Evolutionary conservation across 2,888 invertebrate species (phyloP), one percentile per base, ranked within the genome.

Genomic region (Calliopum simillimum): DNA sequence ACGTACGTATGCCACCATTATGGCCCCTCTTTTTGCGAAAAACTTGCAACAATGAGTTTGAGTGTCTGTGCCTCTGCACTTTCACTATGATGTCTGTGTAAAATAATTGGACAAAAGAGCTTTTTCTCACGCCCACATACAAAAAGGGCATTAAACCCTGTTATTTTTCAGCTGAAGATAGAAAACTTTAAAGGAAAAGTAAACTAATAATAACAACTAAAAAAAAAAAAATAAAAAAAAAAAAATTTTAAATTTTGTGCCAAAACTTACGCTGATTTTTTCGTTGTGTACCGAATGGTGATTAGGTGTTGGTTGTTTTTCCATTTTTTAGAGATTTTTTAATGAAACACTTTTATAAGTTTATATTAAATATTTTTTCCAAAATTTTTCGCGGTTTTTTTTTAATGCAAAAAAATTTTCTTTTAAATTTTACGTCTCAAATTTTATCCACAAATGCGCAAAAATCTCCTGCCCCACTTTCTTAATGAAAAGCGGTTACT

Each of bases 201-300:
- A 19, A 53, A 25, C n/a, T 8, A 65, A 53, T 64, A 16, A 51
- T 23, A 14, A 51, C 51, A 53, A 65, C 23, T n/a, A 33, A 66
- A 66, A 21, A 41, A 44, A 16, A 11, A 23, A 63, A 23, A 21
- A 47, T 14, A 63, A 19, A 23, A 66, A 66, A 49, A n/a, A 14
- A 13, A 21, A 55, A 23, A 13, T 21, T 16, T 12, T n/a, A n/a
- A 33, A 6, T 33, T 33, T 75, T 72, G 73, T 73, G 71, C 69
- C 72, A 72, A 70, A 74, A 77, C 77, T 77, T 77, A 77, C 77
- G 74, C 71, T 74, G 33, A 75, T 53, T 61, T 76, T 77, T 21
- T 76, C 76, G 61, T 62, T 66, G 41, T 73, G 71, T 19, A 68
- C 63, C 46, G 16, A 49, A 53, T 64, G 49, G 16, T 71, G 70